Evolutionary conservation across 2,113 vertebrate species (phyloP), one percentile per base, ranked within the genome.

Genomic region (Nansenia antarctica): DNA sequence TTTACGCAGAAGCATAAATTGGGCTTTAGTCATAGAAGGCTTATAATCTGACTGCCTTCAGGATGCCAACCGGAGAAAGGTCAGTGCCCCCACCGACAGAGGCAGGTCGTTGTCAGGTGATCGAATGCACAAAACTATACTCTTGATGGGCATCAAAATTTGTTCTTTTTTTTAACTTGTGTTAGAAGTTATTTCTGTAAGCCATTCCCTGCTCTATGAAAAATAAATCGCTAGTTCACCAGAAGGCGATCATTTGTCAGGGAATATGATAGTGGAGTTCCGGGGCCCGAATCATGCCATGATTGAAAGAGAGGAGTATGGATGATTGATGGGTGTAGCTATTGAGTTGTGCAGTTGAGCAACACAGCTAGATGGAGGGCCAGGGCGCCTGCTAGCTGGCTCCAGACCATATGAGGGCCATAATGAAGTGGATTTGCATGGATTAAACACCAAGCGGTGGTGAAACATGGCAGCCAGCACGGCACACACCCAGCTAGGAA

Each of bases 351-450:
- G 45, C 9, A n/a, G 45, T 49, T 20, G 45, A 49, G n/a, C 20
- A 14, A 22, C 45, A 49, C 45, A 49, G 3, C 6, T 49, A 49
- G 45, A 2, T 49, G n/a, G 4, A n/a, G 7, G 45, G 12, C 3
- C 12, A 5, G 18, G n/a, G 6, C 45, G 14, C 45, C 15, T n/a
- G 9, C 15, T n/a, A 22, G 18, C 7, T 22, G n/a, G 45, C 45
- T 49, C 18, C 45, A 20, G 6, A n/a, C n/a, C n/a, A n/a, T 20
- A n/a, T 49, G 45, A 49, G 45, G 9, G 73, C 80, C 73, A 83
- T 86, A 86, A 91, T 85, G 69, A 85, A 79, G 76, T 69, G 65
- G 85, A 90, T 89, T 89, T 86, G 80, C 77, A 79, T 24, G 72
- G 87, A 89, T 91, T 86, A 86, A 65, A 73, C 82, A 64, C 86